These are phyloP conservation scores for Monarcha castaneiventris DNA, from an alignment of 2,113 vertebrate species.

Conservation along the genomic window DNA sequence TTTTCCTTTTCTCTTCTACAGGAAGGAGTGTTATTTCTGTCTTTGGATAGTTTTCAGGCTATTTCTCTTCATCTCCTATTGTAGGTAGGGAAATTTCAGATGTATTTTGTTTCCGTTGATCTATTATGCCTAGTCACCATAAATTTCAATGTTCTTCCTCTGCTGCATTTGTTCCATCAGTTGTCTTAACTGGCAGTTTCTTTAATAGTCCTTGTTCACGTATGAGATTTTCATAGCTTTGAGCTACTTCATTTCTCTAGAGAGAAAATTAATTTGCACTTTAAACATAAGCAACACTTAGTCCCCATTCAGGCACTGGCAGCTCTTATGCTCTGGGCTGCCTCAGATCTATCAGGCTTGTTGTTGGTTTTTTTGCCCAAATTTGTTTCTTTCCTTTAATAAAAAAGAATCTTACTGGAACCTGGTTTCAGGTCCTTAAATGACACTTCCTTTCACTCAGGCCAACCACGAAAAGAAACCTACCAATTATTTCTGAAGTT, in stretches of 20 bases:
- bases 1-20: not conserved
- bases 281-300: conserved; percentile 43
- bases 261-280: conserved; percentile 59
- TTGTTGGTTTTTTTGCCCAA: not conserved
- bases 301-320: not conserved
- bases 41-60: not conserved
- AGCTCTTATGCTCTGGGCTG: not conserved
- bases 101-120: conserved; percentile 36
- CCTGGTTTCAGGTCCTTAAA: conserved; percentile 7
- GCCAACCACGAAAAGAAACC: not conserved
- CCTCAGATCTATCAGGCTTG: not conserved
- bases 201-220: not conserved
- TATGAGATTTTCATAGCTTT: conserved; percentile 43
- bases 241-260: conserved; percentile 38
- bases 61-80: not conserved
- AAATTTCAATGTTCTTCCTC: conserved; percentile 1
- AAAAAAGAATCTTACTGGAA: not conserved
- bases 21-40: not conserved
- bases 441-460: conserved; percentile 6
- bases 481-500: conserved; percentile 16
- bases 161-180: conserved; percentile 17
- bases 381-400: not conserved
- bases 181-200: conserved; percentile 43
- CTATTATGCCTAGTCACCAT: conserved; percentile 40
- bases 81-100: not conserved